These are phyloP conservation scores for Lasioglossum oenotherae DNA, from an alignment of 2,888 invertebrate species.

Conservation along the genomic window DNA sequence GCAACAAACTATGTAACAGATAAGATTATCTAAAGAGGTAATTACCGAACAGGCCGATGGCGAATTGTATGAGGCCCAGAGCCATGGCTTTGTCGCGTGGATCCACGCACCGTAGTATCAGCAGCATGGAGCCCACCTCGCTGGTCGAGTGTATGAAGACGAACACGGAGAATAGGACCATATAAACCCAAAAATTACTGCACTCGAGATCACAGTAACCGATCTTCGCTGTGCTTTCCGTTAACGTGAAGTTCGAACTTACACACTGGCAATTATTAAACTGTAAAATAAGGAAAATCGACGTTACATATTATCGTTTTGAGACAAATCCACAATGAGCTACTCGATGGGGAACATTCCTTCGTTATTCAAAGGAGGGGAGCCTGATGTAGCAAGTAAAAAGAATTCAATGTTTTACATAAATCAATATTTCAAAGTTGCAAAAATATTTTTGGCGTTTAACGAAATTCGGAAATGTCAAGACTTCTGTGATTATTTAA, in stretches of 20 bases:
- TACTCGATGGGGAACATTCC: background rate
- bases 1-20: too few relatives aligned
- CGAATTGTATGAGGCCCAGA: slow-evolving; percentile 96
- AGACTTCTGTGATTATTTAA: too few relatives aligned
- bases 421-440: too few relatives aligned
- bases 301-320: background rate
- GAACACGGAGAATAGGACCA: slow-evolving; percentile 92
- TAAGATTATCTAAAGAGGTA: slow-evolving; percentile 35
- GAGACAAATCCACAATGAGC: background rate
- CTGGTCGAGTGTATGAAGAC: slow-evolving; percentile 97
- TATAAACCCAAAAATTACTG: slow-evolving; percentile 92
- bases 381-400: too few relatives aligned
- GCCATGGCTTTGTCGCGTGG: slow-evolving; percentile 98
- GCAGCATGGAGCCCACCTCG: slow-evolving; percentile 95
- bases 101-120: slow-evolving; percentile 96
- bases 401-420: too few relatives aligned
- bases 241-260: slow-evolving; percentile 73
- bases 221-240: slow-evolving; percentile 87
- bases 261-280: slow-evolving; percentile 86
- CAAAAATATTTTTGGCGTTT: too few relatives aligned
- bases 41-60: slow-evolving; percentile 94
- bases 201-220: slow-evolving; percentile 94
- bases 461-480: too few relatives aligned
- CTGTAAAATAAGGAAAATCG: slow-evolving; percentile 75
- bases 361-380: too few relatives aligned